phyloP scores from a whole-genome alignment of 2,888 invertebrate genomes.

The Dryadula phaetusa region DNA sequence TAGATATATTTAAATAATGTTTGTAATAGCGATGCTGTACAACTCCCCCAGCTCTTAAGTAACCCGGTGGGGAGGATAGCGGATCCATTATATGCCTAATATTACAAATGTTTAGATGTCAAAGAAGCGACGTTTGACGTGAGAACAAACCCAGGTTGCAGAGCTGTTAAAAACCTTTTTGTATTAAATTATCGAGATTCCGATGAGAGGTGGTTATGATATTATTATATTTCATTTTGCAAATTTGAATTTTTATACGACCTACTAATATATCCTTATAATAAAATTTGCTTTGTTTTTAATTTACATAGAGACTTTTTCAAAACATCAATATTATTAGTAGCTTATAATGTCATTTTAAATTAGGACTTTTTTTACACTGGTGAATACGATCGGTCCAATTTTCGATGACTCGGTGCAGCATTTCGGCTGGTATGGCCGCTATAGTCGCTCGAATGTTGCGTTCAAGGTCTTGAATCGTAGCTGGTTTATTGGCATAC shows the following conservation, averaged over 20 bases:
- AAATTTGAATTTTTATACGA: neutral
- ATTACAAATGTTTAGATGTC: constrained; percentile 81
- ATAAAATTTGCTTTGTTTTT: neutral
- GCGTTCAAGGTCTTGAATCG: too few relatives aligned
- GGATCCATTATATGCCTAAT: constrained; percentile 71
- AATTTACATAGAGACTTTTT: neutral
- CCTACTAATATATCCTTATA: neutral
- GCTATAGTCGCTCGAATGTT: too few relatives aligned
- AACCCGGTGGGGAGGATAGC: constrained; percentile 62
- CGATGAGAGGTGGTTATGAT: neutral
- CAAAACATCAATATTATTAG: too few relatives aligned
- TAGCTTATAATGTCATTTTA: too few relatives aligned
- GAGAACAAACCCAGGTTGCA: constrained; percentile 71
- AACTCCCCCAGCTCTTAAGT: constrained; percentile 63
- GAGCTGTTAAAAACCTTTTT: constrained; percentile 43
- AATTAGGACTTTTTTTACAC: too few relatives aligned
- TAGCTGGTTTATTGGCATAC: too few relatives aligned
- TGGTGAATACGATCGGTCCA: too few relatives aligned
- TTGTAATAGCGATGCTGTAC: constrained; percentile 16
- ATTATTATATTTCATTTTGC: constrained; percentile 18
- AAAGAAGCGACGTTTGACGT: constrained; percentile 74
- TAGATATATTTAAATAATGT: constrained; percentile 1
- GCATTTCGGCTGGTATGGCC: too few relatives aligned
- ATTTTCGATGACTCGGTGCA: too few relatives aligned
- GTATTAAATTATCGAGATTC: constrained; percentile 12